Evolutionary conservation across 2,888 invertebrate genomes (phyloP).

Genomic region (Eurytoma adleriae): DNA sequence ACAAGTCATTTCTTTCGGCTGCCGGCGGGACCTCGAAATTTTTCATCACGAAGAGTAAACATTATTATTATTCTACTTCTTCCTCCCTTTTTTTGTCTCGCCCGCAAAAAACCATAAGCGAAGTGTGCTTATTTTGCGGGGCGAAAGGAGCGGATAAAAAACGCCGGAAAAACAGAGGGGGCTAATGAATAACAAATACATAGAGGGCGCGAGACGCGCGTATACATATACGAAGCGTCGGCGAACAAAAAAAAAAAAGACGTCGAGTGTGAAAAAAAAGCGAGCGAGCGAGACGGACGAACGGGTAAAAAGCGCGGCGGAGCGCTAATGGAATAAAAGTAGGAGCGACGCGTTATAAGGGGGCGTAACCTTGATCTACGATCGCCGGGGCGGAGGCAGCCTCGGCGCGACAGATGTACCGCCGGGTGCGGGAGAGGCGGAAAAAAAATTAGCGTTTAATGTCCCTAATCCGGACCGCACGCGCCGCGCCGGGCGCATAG

Average conservation of each 20-base stretch:
- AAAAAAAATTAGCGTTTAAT: constrained; percentile 51
- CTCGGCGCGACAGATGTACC: constrained; percentile 37
- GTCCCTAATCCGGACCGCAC: constrained; percentile 42
- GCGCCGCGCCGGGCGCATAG: background rate
- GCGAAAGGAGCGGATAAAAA: background rate
- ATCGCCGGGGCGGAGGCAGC: background rate
- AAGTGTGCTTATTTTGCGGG: constrained; percentile 19
- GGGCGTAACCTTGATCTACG: constrained; percentile 8
- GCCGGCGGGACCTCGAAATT: constrained; percentile 15
- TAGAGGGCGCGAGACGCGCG: background rate
- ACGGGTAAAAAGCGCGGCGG: background rate
- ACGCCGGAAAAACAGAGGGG: constrained; percentile 15
- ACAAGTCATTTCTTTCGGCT: constrained; percentile 21
- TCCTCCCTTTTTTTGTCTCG: background rate
- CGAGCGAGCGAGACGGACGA: constrained; percentile 1
- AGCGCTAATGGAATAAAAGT: constrained; percentile 33
- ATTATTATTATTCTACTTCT: background rate
- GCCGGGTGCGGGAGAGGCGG: background rate
- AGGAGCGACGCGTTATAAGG: background rate
- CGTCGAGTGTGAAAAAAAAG: constrained; percentile 24
- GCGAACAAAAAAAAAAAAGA: background rate
- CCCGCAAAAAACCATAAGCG: background rate
- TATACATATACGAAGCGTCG: too few species aligned
- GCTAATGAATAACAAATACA: constrained; percentile 48
- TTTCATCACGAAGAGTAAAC: background rate